Evolutionary conservation across 2,113 vertebrate species (phyloP), one percentile per base, ranked within the genome.

Genomic region (Lanius collurio): DNA sequence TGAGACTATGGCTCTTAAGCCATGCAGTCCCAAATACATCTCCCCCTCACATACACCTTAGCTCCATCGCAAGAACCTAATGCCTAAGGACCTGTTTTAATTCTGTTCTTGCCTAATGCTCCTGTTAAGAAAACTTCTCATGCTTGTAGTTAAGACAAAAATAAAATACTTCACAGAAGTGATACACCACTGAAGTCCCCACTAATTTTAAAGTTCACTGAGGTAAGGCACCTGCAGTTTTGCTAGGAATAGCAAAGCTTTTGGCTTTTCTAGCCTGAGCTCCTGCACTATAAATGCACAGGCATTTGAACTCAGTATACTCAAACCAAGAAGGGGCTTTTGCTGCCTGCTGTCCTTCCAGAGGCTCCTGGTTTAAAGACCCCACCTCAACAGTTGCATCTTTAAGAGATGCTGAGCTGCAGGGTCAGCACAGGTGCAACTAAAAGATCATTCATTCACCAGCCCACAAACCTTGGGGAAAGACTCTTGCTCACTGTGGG

Each of bases 31-130:
- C 59, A 39, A 39, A 31, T 57, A 44, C 39, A 35, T 35, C 49
- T 78, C 21, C 60, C 22, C 60, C 30, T 33, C 53, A 13, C 0
- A 1, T 3, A 53, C 11, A 42, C 33, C 20, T 53, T 4, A 39
- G 50, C 11, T n/a, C 44, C 28, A 53, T 0, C 31, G 67, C 56
- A 41, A 74, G 63, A 70, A 41, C 41, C 23, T 21, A 14, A 12
- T 2, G 10, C 0, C 0, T n/a, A 39, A 24, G 44, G 44, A 19
- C 5, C 14, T 8, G 3, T 2, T 28, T 53, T 19, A 31, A 19
- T 41, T 50, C 56, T 80, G 18, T 4, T 70, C 78, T 62, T 70
- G n/a, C 35, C 30, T 30, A 12, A n/a, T 19, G 31, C 13, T 76
- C 16, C 37, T 15, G 15, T 39, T 74, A 44, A 78, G 56, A 62